phyloP scores from a whole-genome alignment of 2,113 vertebrate genomes.

The Apeltes quadracus region DNA sequence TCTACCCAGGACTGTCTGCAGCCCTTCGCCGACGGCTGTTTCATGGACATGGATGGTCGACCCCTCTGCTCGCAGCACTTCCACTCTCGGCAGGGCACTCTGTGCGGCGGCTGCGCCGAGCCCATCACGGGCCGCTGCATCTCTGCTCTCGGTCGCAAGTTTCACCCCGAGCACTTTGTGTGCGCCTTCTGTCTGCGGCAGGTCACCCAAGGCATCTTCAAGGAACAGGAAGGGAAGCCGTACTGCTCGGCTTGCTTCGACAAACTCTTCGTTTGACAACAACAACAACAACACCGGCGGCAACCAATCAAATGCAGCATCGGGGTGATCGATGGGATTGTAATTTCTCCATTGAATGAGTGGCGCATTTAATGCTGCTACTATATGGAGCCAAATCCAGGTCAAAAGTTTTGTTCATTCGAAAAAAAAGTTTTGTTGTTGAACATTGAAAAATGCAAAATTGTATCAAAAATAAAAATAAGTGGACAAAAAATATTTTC shows the following conservation, averaged over 20 bases:
- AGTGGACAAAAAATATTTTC: no score
- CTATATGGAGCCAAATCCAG: no score
- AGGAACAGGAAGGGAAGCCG: slow-evolving; percentile 81
- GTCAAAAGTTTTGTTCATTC: no score
- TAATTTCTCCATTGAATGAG: background rate
- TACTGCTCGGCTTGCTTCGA: slow-evolving; percentile 85
- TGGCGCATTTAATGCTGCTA: background rate
- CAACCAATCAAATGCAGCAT: background rate
- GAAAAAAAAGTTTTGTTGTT: no score
- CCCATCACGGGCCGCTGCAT: slow-evolving; percentile 87
- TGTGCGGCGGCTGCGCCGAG: slow-evolving; percentile 82
- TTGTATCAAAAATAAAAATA: no score
- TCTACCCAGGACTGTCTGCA: slow-evolving; percentile 85
- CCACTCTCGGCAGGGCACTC: slow-evolving; percentile 84
- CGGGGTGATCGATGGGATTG: background rate
- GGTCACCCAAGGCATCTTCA: slow-evolving; percentile 88
- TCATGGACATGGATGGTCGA: slow-evolving; percentile 87
- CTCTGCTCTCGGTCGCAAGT: slow-evolving; percentile 83
- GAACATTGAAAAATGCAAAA: no score
- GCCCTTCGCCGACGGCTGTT: slow-evolving; percentile 80
- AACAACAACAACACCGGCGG: no score
- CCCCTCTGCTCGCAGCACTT: slow-evolving; percentile 89
- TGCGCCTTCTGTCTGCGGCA: slow-evolving; percentile 88
- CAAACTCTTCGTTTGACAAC: slow-evolving; percentile 89
- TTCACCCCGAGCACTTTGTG: slow-evolving; percentile 93